Percentiles rank a stretch among this genome's conserved stretches.
phyloP scores from a whole-genome alignment of 2,888 invertebrate species.

The Coelopa pilipes region DNA sequence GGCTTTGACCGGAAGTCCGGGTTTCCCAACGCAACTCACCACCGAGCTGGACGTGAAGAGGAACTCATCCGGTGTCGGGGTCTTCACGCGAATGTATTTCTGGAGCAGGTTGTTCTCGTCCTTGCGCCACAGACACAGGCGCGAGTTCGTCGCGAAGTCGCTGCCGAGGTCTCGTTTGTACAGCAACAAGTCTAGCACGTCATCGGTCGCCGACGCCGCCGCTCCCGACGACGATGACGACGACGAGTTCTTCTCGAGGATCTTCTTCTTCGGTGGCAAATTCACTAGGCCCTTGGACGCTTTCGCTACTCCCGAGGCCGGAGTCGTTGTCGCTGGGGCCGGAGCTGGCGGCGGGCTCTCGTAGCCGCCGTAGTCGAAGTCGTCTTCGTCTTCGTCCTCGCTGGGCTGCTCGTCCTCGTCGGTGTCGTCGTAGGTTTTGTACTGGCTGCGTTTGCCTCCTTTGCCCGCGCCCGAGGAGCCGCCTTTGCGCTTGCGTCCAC shows the following conservation, averaged over 20 bases:
- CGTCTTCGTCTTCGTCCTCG: constrained; percentile 47
- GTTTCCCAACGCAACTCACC: constrained; percentile 51
- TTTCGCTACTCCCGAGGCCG: background rate
- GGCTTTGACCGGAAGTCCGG: background rate
- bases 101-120: constrained; percentile 65
- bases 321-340: background rate
- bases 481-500: constrained; percentile 44
- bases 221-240: constrained; percentile 22
- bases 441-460: constrained; percentile 46
- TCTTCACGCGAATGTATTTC: constrained; percentile 64
- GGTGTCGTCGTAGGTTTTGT: constrained; percentile 47
- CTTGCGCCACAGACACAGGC: constrained; percentile 65
- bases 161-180: constrained; percentile 61
- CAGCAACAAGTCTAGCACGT: constrained; percentile 55
- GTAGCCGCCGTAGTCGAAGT: constrained; percentile 43
- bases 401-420: constrained; percentile 48
- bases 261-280: constrained; percentile 59
- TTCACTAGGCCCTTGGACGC: constrained; percentile 36
- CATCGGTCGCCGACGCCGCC: constrained; percentile 34
- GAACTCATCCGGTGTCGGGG: constrained; percentile 56
- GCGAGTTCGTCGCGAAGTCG: constrained; percentile 59
- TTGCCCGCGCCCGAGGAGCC: constrained; percentile 31
- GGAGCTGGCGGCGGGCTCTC: constrained; percentile 39
- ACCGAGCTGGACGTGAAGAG: constrained; percentile 66
- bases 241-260: constrained; percentile 46